phyloP scores from a whole-genome alignment of 2,888 invertebrate genomes.

The Agonum fuliginosum region DNA sequence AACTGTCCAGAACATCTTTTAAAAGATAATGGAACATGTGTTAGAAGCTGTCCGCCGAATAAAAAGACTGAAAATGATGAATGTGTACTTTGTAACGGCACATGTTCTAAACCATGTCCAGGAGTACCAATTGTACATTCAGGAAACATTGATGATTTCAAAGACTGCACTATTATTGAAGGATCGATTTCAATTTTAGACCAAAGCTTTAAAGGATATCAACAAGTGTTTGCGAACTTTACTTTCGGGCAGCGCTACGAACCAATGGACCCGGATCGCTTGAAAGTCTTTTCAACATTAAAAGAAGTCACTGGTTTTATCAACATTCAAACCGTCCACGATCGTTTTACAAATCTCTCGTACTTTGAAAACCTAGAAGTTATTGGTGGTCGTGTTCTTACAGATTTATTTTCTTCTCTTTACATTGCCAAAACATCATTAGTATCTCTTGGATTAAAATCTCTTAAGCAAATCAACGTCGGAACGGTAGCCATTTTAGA shows the following conservation, averaged over 20 bases:
- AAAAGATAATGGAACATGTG: slow-evolving; percentile 95
- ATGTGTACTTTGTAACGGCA: slow-evolving; percentile 95
- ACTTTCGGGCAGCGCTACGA: slow-evolving; percentile 87
- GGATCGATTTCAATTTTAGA: slow-evolving; percentile 93
- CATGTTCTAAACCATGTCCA: slow-evolving; percentile 95
- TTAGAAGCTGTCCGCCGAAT: slow-evolving; percentile 91
- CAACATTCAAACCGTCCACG: slow-evolving; percentile 91
- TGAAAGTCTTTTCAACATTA: slow-evolving; percentile 93
- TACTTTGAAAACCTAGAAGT: slow-evolving; percentile 95
- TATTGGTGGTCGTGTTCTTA: slow-evolving; percentile 92
- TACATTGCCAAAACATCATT: slow-evolving; percentile 94
- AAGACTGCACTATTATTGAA: slow-evolving; percentile 95
- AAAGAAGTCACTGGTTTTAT: slow-evolving; percentile 95
- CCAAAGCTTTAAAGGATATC: slow-evolving; percentile 92
- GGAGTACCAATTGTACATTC: slow-evolving; percentile 87
- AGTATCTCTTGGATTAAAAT: slow-evolving; percentile 87
- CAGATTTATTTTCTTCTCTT: slow-evolving; percentile 90
- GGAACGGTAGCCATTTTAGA: slow-evolving; percentile 92
- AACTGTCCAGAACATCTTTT: slow-evolving; percentile 95
- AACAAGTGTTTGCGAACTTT: slow-evolving; percentile 86
- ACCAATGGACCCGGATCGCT: slow-evolving; percentile 88
- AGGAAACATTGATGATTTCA: slow-evolving; percentile 91
- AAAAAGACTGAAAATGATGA: slow-evolving; percentile 92
- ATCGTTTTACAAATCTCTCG: slow-evolving; percentile 89
- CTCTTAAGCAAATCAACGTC: slow-evolving; percentile 88